These are phyloP conservation scores for Phymatocera aterrima DNA, from an alignment of 2,888 invertebrate genomes.

Conservation along the genomic window DNA sequence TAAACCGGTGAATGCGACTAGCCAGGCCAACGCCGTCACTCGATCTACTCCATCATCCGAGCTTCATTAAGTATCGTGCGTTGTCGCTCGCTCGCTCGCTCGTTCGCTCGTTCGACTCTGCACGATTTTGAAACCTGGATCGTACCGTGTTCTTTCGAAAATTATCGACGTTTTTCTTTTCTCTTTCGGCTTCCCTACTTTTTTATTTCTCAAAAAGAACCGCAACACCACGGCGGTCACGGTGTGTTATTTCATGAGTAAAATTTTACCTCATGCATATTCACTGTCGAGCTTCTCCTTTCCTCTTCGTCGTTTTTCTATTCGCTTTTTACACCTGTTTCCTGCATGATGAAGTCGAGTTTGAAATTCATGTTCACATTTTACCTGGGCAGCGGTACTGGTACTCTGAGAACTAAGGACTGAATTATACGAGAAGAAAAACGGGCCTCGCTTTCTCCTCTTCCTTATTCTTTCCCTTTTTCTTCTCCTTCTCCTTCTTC, in stretches of 20 bases:
- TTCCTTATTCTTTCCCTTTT: neutral
- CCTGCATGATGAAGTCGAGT: too few relatives aligned
- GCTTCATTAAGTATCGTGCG: slow-evolving; percentile 60
- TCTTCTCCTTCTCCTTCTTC: neutral
- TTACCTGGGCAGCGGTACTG: too few relatives aligned
- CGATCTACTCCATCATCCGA: slow-evolving; percentile 62
- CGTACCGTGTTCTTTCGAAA: neutral
- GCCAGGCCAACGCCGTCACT: slow-evolving; percentile 11
- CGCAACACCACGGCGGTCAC: neutral
- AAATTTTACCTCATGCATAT: too few relatives aligned
- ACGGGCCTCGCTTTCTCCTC: neutral
- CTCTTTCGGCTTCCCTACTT: too few relatives aligned
- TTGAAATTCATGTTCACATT: too few relatives aligned
- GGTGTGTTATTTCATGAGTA: neutral
- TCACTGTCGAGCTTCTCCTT: too few relatives aligned
- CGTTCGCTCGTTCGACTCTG: neutral
- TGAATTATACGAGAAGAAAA: neutral
- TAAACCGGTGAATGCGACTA: slow-evolving; percentile 18
- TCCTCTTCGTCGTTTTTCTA: neutral
- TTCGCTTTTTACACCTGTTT: neutral
- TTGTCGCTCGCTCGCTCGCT: slow-evolving; percentile 1
- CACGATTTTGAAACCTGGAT: neutral
- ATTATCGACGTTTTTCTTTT: slow-evolving; percentile 14
- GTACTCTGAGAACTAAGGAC: neutral
- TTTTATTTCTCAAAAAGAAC: too few relatives aligned